phyloP scores from a whole-genome alignment of 1,140 invertebrate species.

The Drosophila bocki region DNA sequence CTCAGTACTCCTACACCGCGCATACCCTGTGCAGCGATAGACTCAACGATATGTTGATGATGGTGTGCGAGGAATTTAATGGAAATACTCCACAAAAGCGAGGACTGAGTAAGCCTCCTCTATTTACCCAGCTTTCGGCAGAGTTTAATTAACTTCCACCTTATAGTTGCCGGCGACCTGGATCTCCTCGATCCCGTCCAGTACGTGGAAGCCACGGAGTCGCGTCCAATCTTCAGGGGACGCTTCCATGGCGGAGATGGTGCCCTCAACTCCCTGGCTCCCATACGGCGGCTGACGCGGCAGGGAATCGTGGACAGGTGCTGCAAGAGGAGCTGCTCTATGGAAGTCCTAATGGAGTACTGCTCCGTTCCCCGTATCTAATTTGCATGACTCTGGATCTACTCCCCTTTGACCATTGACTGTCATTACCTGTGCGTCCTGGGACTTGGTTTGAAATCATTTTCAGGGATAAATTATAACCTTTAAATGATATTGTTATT shows the following conservation, averaged over 20 bases:
- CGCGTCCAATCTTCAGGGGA: neutral
- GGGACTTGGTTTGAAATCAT: neutral
- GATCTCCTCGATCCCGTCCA: conserved; percentile 9
- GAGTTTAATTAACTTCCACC: neutral
- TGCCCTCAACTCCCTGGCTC: neutral
- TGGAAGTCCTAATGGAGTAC: conserved; percentile 2
- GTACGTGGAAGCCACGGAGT: conserved; percentile 8
- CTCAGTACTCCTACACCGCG: conserved; percentile 1
- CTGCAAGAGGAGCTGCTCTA: conserved; percentile 2
- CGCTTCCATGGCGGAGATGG: conserved; percentile 4
- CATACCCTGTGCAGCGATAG: conserved; percentile 1
- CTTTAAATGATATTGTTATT: neutral
- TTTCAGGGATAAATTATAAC: neutral
- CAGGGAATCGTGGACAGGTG: conserved; percentile 10
- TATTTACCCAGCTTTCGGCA: neutral
- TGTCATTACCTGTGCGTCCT: neutral
- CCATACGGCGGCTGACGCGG: conserved; percentile 1
- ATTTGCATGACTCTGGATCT: neutral
- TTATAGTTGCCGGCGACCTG: neutral
- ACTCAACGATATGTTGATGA: conserved; percentile 9
- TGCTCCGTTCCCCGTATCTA: neutral
- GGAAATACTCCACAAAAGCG: neutral
- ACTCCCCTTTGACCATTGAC: neutral
- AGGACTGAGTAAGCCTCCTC: neutral
- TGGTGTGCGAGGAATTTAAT: conserved; percentile 4